These are phyloP conservation scores for Drosophila prosaltans DNA, from an alignment of 1,140 invertebrate species.

Conservation along the genomic window DNA sequence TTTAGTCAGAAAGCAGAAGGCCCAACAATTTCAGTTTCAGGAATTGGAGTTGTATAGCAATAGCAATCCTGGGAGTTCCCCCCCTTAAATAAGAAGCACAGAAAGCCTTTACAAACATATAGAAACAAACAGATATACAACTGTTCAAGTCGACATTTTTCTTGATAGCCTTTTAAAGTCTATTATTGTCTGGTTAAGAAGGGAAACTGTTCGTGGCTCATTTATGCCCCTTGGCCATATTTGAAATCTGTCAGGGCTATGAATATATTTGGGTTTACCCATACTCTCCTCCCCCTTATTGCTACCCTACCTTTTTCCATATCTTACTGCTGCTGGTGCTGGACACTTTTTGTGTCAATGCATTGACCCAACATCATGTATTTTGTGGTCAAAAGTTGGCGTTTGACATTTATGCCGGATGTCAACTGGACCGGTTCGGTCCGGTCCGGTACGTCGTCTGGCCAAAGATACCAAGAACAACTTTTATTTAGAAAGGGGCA, in stretches of 20 bases:
- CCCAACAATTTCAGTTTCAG: no score
- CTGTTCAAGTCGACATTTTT: constrained; percentile 16
- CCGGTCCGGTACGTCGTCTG: constrained; percentile 29
- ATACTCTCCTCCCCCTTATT: background rate
- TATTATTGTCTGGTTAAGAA: constrained; percentile 26
- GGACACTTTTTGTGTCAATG: constrained; percentile 51
- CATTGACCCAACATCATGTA: constrained; percentile 65
- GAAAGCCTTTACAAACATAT: no score
- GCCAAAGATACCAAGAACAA: constrained; percentile 30
- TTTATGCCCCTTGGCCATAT: constrained; percentile 18
- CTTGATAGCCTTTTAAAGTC: constrained; percentile 13
- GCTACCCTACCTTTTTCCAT: background rate
- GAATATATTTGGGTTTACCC: constrained; percentile 64
- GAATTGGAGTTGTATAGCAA: no score
- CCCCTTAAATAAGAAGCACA: no score
- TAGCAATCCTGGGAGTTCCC: no score
- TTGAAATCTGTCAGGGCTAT: constrained; percentile 57
- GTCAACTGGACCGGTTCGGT: constrained; percentile 48
- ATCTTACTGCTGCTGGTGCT: background rate
- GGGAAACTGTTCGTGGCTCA: background rate
- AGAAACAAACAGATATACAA: no score
- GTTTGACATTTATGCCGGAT: constrained; percentile 81
- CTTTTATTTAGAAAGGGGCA: constrained; percentile 25
- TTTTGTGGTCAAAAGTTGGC: constrained; percentile 77
- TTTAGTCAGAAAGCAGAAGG: background rate